These are phyloP conservation scores for Theretra japonica DNA, from an alignment of 2,888 invertebrate genomes.

Conservation along the genomic window DNA sequence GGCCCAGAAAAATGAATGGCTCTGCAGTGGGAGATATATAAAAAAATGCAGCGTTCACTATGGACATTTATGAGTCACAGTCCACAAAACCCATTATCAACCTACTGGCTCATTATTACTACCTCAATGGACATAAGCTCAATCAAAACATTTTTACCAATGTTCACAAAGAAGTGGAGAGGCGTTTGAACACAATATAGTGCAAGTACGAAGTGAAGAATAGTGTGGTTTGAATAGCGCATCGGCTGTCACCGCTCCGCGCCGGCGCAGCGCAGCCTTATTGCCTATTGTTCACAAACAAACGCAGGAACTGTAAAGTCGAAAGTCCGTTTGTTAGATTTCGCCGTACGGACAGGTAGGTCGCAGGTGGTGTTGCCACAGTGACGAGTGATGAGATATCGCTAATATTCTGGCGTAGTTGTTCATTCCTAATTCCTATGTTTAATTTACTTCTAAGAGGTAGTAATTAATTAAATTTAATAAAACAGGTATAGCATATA, in stretches of 20 bases:
- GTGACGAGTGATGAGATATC: neutral
- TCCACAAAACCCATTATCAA: no score
- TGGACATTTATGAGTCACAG: no score
- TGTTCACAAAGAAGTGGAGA: slow-evolving; percentile 9
- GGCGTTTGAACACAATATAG: slow-evolving; percentile 36
- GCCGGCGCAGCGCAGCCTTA: slow-evolving; percentile 67
- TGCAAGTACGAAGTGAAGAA: slow-evolving; percentile 39
- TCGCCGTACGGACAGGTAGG: slow-evolving; percentile 72
- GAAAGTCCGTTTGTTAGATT: slow-evolving; percentile 71
- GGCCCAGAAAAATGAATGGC: no score
- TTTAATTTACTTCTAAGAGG: neutral
- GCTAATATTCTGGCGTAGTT: neutral
- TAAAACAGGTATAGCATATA: no score
- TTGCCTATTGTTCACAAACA: slow-evolving; percentile 79
- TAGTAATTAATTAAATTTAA: no score
- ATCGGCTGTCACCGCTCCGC: slow-evolving; percentile 65
- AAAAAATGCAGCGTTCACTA: no score
- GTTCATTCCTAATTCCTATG: neutral
- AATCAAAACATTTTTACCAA: neutral
- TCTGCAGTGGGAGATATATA: no score
- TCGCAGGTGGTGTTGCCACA: slow-evolving; percentile 74
- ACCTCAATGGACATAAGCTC: neutral
- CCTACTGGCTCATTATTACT: no score
- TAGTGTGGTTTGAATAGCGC: slow-evolving; percentile 65
- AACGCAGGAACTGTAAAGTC: slow-evolving; percentile 82